These are phyloP conservation scores for Galaxias olidus DNA, from an alignment of 2,797 vertebrate species.

Conservation along the genomic window DNA sequence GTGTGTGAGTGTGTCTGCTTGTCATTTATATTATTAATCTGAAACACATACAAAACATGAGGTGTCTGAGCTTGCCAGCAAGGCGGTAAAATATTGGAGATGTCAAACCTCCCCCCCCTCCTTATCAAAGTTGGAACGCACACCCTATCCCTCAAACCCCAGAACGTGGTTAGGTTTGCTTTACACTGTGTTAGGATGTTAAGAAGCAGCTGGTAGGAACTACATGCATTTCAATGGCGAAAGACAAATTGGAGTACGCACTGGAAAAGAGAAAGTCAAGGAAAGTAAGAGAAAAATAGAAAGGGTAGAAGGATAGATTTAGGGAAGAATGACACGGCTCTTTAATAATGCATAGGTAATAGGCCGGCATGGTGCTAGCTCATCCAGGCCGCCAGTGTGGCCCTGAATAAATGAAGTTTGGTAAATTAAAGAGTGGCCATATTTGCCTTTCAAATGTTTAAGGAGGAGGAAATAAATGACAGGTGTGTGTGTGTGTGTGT, in stretches of 20 bases:
- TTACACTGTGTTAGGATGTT: no score
- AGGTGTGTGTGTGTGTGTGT: neutral
- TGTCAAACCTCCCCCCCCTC: no score
- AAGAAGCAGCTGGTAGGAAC: no score
- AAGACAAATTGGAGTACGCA: neutral
- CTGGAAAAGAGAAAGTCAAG: neutral
- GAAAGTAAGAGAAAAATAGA: neutral
- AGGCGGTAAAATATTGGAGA: no score
- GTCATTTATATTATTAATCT: no score
- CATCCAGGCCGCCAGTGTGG: neutral
- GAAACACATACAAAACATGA: no score
- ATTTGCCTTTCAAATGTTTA: conserved; percentile 9
- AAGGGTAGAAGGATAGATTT: neutral
- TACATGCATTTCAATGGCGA: no score
- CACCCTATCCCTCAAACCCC: no score
- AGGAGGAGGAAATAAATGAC: neutral
- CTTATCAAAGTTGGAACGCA: no score
- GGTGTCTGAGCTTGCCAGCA: no score
- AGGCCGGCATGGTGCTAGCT: neutral
- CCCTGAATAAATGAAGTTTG: conserved; percentile 1
- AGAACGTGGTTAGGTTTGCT: no score
- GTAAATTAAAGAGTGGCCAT: neutral
- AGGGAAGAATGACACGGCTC: neutral
- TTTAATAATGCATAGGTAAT: conserved; percentile 2
- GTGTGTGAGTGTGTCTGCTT: no score